Evolutionary conservation across 2,797 vertebrate species (phyloP), one percentile per base, ranked within the genome.

Genomic region (Melanotaenia trifasciata): DNA sequence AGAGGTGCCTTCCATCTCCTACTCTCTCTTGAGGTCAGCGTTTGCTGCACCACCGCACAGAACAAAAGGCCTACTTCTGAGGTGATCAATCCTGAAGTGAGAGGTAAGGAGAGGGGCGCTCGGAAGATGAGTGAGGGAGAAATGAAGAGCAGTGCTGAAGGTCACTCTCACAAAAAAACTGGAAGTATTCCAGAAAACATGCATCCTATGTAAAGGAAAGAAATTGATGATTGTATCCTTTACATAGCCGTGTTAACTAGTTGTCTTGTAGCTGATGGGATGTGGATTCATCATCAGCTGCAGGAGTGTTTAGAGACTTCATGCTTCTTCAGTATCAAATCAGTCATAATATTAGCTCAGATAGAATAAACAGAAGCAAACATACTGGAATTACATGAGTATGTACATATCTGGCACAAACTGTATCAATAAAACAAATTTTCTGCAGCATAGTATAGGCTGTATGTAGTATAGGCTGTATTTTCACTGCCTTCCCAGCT

Each of bases 61-160:
- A 87, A 90, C 87, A 88, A 90, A 89, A 90, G 89, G 66, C 80
- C 76, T 51, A 26, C 80, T 80, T 87, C 85, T 81, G 79, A 85
- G 84, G 88, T 89, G 87, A 92, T 92, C 90, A 88, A 87, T 91
- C 89, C 81, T 87, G 76, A 76, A 81, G 84, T 83, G 82, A 88
- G 78, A 72, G 84, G 72, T 74, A 64, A 67, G 64, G 79, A 78
- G 72, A 66, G 63, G 30, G 75, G 64, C 60, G 66, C 38, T 62
- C 20, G 32, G 66, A 81, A 58, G 85, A 80, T 8, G 72, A 64
- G 53, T 0, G 64, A 63, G 64, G 8, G 58, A 26, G 35, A 26
- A 36, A 33, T 35, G 59, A 50, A 9, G 72, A 74, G 70, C 32
- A 30, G 60, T 50, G 0, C 26, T 76, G 74, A 88, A 87, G 88